Conservation (phyloP, 2,113 vertebrate genomes). For the Genyomyrus donnyi region DNA sequence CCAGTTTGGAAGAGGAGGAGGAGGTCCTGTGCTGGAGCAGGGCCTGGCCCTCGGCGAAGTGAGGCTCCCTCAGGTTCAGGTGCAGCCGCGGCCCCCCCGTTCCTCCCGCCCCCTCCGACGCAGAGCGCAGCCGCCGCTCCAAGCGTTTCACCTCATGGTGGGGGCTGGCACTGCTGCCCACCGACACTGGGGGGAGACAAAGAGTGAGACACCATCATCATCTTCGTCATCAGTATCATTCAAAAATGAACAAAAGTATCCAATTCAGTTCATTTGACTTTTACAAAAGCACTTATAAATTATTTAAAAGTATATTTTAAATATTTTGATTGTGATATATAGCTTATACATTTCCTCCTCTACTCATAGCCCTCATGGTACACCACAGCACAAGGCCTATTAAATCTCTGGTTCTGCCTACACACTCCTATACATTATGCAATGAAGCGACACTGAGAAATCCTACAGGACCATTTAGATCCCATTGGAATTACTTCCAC, state of each 20-base stretch:
- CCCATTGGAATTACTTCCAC: not conserved
- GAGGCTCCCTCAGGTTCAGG: conserved; percentile 75
- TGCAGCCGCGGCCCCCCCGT: conserved; percentile 76
- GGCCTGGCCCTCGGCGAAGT: conserved; percentile 61
- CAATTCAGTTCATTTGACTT: not conserved
- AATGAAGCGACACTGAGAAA: not conserved
- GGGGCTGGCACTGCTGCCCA: conserved; percentile 71
- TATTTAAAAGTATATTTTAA: not conserved
- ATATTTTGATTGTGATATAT: not conserved
- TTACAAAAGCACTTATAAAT: not conserved
- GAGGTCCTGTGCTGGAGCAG: conserved; percentile 77
- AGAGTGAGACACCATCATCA: not conserved
- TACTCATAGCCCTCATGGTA: not conserved
- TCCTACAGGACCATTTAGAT: not conserved
- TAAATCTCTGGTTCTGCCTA: not conserved
- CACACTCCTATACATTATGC: not conserved
- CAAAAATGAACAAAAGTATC: not conserved
- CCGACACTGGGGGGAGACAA: conserved; percentile 44
- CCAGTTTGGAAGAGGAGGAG: conserved; percentile 91
- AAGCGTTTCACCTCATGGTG: conserved; percentile 77
- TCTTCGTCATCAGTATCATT: not conserved
- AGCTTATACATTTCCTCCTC: not conserved
- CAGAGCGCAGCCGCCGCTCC: conserved; percentile 82
- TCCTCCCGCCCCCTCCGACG: conserved; percentile 89
- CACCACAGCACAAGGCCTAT: not conserved